Conservation (phyloP, 2,113 vertebrate species). For the Apteryx owenii region DNA sequence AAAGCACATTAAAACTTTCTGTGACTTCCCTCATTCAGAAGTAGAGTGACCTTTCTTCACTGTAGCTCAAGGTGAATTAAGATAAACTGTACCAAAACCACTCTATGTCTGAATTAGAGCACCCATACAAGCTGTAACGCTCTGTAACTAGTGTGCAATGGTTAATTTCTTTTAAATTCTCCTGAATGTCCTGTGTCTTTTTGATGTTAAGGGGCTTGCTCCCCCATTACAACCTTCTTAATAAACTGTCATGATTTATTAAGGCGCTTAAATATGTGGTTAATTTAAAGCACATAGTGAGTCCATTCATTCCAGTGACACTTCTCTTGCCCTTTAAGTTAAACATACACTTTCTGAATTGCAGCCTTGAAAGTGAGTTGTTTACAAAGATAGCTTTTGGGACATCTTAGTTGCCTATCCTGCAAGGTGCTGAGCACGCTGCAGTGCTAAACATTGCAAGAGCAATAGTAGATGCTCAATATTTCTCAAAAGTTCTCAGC, state of each 20-base stretch:
- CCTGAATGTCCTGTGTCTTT: not conserved
- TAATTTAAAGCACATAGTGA: not conserved
- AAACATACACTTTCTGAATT: not conserved
- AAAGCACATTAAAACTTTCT: not conserved
- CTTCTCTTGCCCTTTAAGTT: not conserved
- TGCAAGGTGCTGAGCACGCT: not conserved
- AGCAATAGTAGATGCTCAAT: not conserved
- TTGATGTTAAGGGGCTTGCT: not conserved
- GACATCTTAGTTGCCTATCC: not conserved
- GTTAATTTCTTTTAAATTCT: conserved; percentile 8
- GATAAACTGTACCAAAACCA: not conserved
- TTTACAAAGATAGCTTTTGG: not conserved
- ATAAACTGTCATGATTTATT: not conserved
- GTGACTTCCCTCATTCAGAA: not conserved
- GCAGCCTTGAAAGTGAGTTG: not conserved
- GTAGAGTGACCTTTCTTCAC: not conserved
- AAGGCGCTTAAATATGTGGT: not conserved
- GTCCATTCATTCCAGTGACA: not conserved
- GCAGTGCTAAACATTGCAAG: not conserved
- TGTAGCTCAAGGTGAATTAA: not conserved
- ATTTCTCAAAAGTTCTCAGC: not conserved
- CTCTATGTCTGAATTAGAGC: not conserved
- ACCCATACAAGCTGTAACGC: not conserved
- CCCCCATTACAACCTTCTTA: not conserved
- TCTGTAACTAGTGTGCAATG: not conserved